These are phyloP conservation scores for Agelas oroides DNA, from an alignment of 37 sponge, comb jelly and placozoan species.

Conservation along the genomic window DNA sequence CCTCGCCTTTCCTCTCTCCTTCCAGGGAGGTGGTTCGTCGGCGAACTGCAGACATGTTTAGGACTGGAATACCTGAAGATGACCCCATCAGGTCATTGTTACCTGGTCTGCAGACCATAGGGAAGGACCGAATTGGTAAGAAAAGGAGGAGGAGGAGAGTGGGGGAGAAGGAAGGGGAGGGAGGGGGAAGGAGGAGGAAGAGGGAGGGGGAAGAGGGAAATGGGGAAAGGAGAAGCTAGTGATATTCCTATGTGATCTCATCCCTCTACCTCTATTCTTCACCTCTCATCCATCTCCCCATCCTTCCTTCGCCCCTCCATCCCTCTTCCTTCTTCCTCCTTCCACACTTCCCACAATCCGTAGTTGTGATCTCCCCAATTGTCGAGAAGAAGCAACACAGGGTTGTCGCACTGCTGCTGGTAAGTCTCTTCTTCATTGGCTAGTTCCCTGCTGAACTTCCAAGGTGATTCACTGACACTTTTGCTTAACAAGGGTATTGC, in stretches of 20 bases:
- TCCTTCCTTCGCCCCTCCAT: no score
- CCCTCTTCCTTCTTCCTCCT: not conserved
- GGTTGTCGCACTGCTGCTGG: conserved; percentile 54
- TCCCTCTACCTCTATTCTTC: no score
- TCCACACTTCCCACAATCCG: not conserved
- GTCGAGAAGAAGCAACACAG: conserved; percentile 40
- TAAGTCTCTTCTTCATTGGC: not conserved
- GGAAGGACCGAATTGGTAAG: conserved; percentile 43
- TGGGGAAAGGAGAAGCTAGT: no score
- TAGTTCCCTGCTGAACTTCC: no score
- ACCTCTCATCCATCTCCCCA: no score
- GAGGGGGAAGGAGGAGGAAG: not conserved
- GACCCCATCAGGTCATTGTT: conserved; percentile 38
- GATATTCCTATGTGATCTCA: no score
- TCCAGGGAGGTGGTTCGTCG: conserved; percentile 46
- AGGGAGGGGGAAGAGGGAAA: not conserved
- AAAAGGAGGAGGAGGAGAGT: not conserved
- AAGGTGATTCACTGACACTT: no score
- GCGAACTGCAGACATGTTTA: not conserved
- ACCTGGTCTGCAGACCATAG: conserved; percentile 23
- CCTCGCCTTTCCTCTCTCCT: not conserved
- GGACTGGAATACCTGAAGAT: conserved; percentile 12
- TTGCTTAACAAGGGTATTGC: no score
- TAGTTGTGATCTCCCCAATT: conserved; percentile 41
- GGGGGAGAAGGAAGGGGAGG: not conserved